Percentiles rank a stretch among this genome's conserved stretches.
Conservation (phyloP, 2,797 vertebrate genomes). For the Myotis vivesi region DNA sequence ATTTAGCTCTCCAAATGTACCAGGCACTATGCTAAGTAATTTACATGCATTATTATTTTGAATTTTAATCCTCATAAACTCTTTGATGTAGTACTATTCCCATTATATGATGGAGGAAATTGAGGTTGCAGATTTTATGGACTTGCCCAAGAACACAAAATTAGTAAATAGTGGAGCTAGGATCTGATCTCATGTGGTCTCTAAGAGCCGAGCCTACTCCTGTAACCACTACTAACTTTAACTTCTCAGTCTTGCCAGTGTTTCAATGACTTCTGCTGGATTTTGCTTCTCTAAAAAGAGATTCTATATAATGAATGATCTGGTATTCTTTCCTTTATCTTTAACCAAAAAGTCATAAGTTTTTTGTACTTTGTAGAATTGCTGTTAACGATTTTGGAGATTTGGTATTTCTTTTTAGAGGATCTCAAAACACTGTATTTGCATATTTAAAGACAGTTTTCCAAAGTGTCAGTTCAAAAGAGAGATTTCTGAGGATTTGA, state of each 20-base stretch:
- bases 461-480: slow-evolving; percentile 67
- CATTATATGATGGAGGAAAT: background rate
- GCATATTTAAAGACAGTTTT: slow-evolving; percentile 50
- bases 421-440: slow-evolving; percentile 20
- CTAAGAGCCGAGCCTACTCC: background rate
- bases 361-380: slow-evolving; percentile 14
- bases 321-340: background rate
- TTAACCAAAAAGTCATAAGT: background rate
- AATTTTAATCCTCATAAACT: slow-evolving; percentile 13
- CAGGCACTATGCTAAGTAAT: background rate
- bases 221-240: background rate
- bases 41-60: slow-evolving; percentile 33
- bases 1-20: slow-evolving; percentile 22
- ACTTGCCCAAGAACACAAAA: background rate
- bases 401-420: background rate
- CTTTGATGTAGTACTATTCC: background rate
- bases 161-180: background rate
- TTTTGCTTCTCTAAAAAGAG: slow-evolving; percentile 22
- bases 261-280: background rate
- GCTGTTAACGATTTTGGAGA: slow-evolving; percentile 39
- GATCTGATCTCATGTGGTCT: background rate
- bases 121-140: background rate
- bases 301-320: background rate
- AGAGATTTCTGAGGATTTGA: slow-evolving; percentile 52
- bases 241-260: background rate